phyloP scores from a whole-genome alignment of 2,797 vertebrate species.

The Acanthurus leucopareius region DNA sequence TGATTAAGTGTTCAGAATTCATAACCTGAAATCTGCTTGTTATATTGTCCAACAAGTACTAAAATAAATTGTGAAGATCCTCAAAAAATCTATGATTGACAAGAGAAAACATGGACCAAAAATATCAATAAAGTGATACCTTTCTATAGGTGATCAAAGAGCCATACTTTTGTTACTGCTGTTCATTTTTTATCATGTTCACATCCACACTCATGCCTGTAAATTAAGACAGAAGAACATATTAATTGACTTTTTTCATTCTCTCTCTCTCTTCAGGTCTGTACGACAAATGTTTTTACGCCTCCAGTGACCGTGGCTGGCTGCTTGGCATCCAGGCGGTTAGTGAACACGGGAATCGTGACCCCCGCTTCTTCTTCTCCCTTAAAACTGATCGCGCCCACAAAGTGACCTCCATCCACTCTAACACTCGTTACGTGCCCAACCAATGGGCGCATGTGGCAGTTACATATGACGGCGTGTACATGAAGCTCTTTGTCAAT shows the following conservation, averaged over 20 bases:
- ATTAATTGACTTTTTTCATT: constrained; percentile 30
- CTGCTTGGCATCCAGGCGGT: constrained; percentile 95
- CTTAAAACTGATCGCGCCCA: constrained; percentile 98
- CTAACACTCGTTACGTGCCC: constrained; percentile 92
- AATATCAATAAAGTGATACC: background rate
- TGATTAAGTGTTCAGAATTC: constrained; percentile 1
- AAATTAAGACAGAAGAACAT: constrained; percentile 8
- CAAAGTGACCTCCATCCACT: constrained; percentile 93
- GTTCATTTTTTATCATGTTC: background rate
- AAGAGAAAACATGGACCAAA: background rate
- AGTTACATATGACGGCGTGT: constrained; percentile 92
- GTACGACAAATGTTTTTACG: constrained; percentile 99
- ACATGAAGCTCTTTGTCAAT: constrained; percentile 97
- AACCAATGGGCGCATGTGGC: constrained; percentile 95
- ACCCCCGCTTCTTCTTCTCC: constrained; percentile 98
- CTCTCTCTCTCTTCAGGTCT: constrained; percentile 86
- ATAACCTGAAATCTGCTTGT: background rate
- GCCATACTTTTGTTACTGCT: background rate
- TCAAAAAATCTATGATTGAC: background rate
- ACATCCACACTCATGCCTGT: background rate
- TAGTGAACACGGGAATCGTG: constrained; percentile 94
- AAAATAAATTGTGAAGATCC: background rate
- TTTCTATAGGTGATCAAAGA: background rate
- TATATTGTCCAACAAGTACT: background rate
- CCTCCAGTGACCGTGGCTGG: constrained; percentile 97